Base-by-base conservation (phyloP, 2,888 invertebrate species). In the Thecocarcelia acutangulata region DNA sequence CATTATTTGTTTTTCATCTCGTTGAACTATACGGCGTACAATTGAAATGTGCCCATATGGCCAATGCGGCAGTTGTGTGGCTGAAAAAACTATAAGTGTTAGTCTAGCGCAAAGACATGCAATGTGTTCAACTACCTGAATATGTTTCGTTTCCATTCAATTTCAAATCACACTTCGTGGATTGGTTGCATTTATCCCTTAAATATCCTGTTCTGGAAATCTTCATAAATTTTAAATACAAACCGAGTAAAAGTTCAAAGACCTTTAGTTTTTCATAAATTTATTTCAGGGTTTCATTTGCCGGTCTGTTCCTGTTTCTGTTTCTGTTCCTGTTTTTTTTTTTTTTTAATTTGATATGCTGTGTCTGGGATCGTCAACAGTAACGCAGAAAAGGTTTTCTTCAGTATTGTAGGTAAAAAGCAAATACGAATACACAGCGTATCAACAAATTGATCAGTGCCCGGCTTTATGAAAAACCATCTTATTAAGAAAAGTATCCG, bases 41-140 rank as follows among this genome's bases (percentile, higher is more conserved):
- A 74, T 61, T 61, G 52, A 59, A 82, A 82, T 82, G 33, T 74
- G 69, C 59, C 66, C 82, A 82, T 82, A 82, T 82, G 82, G 82
- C 69, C 69, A 69, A 61, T 76, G 28, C 28, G 70, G 64, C 82
- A 82, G 66, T 82, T 82, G 78, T 82, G 78, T 40, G 69, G 69
- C 68, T 69, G 73, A 59, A 50, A 58, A 17, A 21, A 48, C 19
- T 28, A 52, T 59, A 42, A 59, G 19, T 50, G 19, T 50, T 42
- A 19, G 9, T 59, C 44, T 42, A 72, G 12, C 37, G 17, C 33
- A 50, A 17, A 54, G 46, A 28, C 37, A 56, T 17, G 2, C 15
- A 42, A 48, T 56, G 37, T 19, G 68, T 17, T 8, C 13, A 63
- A 72, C 76, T 80, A 80, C 80, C 80, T 82, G 78, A 64, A 66